Conservation (phyloP, 2,888 invertebrate genomes). For the Stratiomys singularior region DNA sequence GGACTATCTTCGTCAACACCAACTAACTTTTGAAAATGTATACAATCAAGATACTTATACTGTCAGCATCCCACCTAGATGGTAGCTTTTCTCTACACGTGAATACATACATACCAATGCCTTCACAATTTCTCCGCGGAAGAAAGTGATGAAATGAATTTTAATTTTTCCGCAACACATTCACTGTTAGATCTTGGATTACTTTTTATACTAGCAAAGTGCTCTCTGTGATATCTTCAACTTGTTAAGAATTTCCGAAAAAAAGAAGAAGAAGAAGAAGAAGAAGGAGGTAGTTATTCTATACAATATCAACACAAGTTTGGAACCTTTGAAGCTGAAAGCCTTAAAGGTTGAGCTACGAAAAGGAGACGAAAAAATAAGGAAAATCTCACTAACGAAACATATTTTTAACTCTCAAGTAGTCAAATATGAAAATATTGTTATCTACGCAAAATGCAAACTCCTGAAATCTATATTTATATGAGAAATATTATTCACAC, state of each 20-base stretch:
- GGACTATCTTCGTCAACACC: background rate
- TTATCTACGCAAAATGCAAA: no score
- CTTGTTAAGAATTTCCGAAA: constrained; percentile 1
- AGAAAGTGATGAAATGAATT: background rate
- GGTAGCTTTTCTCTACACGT: background rate
- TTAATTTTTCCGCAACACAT: constrained; percentile 11
- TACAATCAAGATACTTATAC: constrained; percentile 11
- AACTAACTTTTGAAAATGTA: background rate
- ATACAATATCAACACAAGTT: no score
- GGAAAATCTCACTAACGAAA: background rate
- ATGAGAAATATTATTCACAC: background rate
- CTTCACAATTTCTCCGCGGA: no score
- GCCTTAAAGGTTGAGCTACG: no score
- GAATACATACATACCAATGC: background rate
- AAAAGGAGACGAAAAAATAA: background rate
- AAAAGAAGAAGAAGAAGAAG: no score
- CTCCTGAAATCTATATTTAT: background rate
- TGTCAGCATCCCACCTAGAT: constrained; percentile 1
- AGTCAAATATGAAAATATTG: no score
- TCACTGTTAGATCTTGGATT: constrained; percentile 3
- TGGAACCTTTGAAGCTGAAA: no score
- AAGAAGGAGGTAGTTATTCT: no score
- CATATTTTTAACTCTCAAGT: no score
- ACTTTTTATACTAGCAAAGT: constrained; percentile 23
- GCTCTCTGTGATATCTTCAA: constrained; percentile 45